These are phyloP conservation scores for Enteromius fasciolatus DNA, from an alignment of 2,797 vertebrate species.

Conservation along the genomic window DNA sequence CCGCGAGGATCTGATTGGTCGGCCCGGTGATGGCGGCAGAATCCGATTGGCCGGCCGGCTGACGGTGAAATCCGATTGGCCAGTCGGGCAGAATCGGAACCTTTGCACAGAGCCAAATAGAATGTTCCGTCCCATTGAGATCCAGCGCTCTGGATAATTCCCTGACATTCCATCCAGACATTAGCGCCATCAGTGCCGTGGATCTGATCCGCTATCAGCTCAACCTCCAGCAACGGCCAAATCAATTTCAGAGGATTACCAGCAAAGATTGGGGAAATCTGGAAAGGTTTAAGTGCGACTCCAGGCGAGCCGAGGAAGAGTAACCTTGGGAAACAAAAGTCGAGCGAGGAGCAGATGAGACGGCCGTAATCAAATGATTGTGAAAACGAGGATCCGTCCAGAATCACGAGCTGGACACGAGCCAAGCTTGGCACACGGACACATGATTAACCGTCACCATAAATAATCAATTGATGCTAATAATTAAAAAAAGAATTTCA, in stretches of 20 bases:
- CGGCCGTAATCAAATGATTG: constrained; percentile 27
- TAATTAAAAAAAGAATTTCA: constrained; percentile 58
- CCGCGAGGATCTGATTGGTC: constrained; percentile 42
- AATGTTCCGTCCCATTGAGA: constrained; percentile 43
- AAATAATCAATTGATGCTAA: constrained; percentile 66
- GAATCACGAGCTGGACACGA: constrained; percentile 48
- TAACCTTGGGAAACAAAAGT: constrained; percentile 54
- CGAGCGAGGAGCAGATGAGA: constrained; percentile 8
- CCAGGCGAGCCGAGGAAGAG: constrained; percentile 57
- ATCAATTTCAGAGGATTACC: constrained; percentile 70
- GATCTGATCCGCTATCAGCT: constrained; percentile 26
- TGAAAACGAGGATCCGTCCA: constrained; percentile 45
- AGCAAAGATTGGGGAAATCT: constrained; percentile 63
- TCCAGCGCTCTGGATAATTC: constrained; percentile 35
- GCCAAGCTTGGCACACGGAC: constrained; percentile 59
- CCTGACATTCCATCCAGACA: constrained; percentile 23
- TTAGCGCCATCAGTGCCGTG: neutral
- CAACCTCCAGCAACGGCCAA: constrained; percentile 57
- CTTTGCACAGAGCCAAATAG: constrained; percentile 5
- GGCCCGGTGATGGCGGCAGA: constrained; percentile 16
- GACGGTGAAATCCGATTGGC: neutral
- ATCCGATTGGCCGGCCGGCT: neutral
- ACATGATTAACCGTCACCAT: constrained; percentile 63
- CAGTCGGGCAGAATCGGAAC: neutral
- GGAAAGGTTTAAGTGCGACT: constrained; percentile 62